These are phyloP conservation scores for Cyclargus thomasi DNA, from an alignment of 1,140 invertebrate genomes.

Conservation along the genomic window DNA sequence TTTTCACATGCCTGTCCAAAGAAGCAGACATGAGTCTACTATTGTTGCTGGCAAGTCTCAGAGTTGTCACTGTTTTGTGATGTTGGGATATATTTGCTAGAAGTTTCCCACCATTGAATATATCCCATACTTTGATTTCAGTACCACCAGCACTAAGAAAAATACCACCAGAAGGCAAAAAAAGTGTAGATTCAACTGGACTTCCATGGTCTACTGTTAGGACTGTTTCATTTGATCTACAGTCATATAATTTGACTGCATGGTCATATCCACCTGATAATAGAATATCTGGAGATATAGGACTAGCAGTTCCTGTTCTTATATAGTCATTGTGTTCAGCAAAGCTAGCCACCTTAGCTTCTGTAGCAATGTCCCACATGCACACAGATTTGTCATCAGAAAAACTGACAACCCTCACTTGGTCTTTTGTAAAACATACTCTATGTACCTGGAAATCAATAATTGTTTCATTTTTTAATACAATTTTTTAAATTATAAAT, in stretches of 20 bases:
- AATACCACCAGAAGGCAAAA: constrained; percentile 91
- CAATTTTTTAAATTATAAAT: no score
- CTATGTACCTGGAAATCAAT: constrained; percentile 81
- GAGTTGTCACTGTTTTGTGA: constrained; percentile 94
- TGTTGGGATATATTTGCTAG: constrained; percentile 88
- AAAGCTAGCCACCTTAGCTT: constrained; percentile 82
- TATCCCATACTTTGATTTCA: constrained; percentile 95
- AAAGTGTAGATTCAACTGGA: constrained; percentile 93
- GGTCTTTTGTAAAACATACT: constrained; percentile 87
- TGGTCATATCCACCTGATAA: constrained; percentile 96
- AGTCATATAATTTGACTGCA: constrained; percentile 92
- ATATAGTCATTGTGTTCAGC: constrained; percentile 88
- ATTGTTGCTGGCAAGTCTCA: constrained; percentile 86
- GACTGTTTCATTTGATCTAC: constrained; percentile 81
- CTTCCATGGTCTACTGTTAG: constrained; percentile 89
- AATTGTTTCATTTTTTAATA: no score
- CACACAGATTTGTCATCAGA: constrained; percentile 94
- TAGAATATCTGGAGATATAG: constrained; percentile 84
- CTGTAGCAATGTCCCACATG: constrained; percentile 93
- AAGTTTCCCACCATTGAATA: constrained; percentile 88
- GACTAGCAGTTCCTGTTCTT: constrained; percentile 86
- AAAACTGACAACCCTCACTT: constrained; percentile 89
- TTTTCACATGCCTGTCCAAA: constrained; percentile 94
- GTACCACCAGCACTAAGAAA: constrained; percentile 95
- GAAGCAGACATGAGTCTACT: constrained; percentile 91